Conservation (phyloP, 2,113 vertebrate species). For the Noturus placidus region DNA sequence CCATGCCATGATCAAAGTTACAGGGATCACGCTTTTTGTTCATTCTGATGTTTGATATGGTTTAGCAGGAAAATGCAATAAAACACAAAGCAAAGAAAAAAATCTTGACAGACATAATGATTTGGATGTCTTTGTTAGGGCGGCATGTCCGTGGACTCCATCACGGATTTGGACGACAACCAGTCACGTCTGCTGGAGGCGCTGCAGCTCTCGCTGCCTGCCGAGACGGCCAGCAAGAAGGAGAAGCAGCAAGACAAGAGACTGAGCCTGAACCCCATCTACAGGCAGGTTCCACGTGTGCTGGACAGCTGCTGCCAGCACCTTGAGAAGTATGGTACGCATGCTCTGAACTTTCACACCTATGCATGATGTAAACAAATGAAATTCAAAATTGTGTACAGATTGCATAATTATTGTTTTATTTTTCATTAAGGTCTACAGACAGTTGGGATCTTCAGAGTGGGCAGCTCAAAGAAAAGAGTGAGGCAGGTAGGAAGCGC, state of each 20-base stretch:
- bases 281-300: conserved; percentile 91
- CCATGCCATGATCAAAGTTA: no score
- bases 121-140: conserved; percentile 73
- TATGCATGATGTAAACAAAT: neutral
- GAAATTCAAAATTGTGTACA: neutral
- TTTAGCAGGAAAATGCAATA: neutral
- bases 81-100: neutral
- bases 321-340: conserved; percentile 89
- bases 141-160: conserved; percentile 97
- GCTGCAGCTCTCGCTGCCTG: conserved; percentile 93
- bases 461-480: conserved; percentile 98
- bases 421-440: conserved; percentile 79
- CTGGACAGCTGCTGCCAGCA: conserved; percentile 96
- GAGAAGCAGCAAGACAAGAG: conserved; percentile 83
- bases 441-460: conserved; percentile 95
- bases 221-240: conserved; percentile 84
- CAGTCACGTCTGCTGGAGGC: conserved; percentile 93
- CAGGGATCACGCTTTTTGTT: no score
- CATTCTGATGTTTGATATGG: no score
- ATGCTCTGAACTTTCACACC: conserved; percentile 52
- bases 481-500: conserved; percentile 85
- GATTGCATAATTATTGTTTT: neutral
- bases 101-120: neutral
- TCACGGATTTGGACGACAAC: conserved; percentile 96
- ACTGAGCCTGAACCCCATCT: conserved; percentile 96